Base-by-base conservation (phyloP, 53 echinoderm and acorn worm genomes). In the Astropecten irregularis region DNA sequence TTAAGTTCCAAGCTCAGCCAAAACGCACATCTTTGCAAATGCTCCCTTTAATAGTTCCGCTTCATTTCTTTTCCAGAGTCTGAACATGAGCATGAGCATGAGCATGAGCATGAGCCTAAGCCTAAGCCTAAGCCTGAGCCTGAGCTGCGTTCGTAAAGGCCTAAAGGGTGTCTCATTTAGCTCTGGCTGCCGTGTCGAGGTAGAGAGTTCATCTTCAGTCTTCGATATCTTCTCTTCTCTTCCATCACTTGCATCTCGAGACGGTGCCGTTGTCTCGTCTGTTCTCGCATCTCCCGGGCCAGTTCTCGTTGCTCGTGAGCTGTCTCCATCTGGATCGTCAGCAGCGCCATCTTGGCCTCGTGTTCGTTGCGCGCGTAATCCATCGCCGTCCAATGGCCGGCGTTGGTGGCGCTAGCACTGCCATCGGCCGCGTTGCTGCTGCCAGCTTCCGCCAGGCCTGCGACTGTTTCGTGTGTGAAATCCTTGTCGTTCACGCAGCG, bases 281-380 rank as follows among this genome's bases (percentile, higher is more conserved):
- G 79, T 31, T 79, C 48, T 18, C 79, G 79, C 40, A 79, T 18
- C 61, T 79, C 79, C 18, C 79, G 79, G 31, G 79, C 79, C 49
- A 79, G 20, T 32, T 79, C 61, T 42, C 63, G 79, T 47, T 79
- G 79, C 48, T 79, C 79, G 31, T 79, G 79, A 0, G 79, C 79
- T 31, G 79, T 79, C 61, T 79, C 79, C 79, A 79, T 62, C 62
- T 79, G 79, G 21, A 79, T 44, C 29, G 60, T 47, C 62, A 79
- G 49, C 32, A 79, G 42, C 29, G 79, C 62, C 63, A 79, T 79
- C 62, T 79, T 79, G 79, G 79, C 62, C 49, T 79, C 79, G 61
- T 62, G 63, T 21, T 79, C 79, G 44, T 22, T 60, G 9, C 79
- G 63, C 48, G 62, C 62, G 61, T 46, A 62, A 20, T 79, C 61